These are phyloP conservation scores for Drosophila prostipennis DNA, from an alignment of 2,888 invertebrate species.

Conservation along the genomic window DNA sequence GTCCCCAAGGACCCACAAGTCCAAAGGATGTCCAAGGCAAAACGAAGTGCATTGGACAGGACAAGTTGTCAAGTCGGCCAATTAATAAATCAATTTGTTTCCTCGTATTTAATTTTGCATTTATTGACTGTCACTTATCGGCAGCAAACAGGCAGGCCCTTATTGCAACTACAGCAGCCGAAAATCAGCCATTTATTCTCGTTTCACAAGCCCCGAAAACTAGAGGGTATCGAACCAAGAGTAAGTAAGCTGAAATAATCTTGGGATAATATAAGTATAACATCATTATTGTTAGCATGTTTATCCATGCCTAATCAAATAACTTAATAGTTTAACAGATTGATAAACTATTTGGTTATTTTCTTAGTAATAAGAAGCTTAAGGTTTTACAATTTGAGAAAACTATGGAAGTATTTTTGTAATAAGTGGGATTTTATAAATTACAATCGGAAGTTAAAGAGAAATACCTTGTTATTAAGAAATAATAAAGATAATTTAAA, in stretches of 20 bases:
- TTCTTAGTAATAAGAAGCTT: too few relatives aligned
- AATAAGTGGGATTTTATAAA: too few relatives aligned
- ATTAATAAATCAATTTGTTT: constrained; percentile 78
- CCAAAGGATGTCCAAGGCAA: constrained; percentile 2
- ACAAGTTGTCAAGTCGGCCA: constrained; percentile 48
- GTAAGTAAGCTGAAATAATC: neutral
- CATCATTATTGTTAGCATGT: too few relatives aligned
- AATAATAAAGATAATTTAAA: too few relatives aligned
- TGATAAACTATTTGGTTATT: too few relatives aligned
- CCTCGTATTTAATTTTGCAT: constrained; percentile 59
- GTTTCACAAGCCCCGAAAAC: neutral
- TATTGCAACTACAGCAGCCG: constrained; percentile 7
- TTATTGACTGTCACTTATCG: constrained; percentile 52
- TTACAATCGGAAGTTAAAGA: too few relatives aligned
- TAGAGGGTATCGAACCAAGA: neutral
- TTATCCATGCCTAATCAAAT: too few relatives aligned
- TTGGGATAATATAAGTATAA: too few relatives aligned
- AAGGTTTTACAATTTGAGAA: too few relatives aligned
- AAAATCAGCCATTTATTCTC: constrained; percentile 12
- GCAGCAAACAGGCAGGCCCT: constrained; percentile 21
- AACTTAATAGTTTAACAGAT: too few relatives aligned
- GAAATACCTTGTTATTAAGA: too few relatives aligned
- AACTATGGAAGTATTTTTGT: too few relatives aligned
- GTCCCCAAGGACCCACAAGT: constrained; percentile 9
- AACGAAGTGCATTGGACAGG: constrained; percentile 32